phyloP scores from a whole-genome alignment of 2,888 invertebrate genomes.

The Muscina levida region DNA sequence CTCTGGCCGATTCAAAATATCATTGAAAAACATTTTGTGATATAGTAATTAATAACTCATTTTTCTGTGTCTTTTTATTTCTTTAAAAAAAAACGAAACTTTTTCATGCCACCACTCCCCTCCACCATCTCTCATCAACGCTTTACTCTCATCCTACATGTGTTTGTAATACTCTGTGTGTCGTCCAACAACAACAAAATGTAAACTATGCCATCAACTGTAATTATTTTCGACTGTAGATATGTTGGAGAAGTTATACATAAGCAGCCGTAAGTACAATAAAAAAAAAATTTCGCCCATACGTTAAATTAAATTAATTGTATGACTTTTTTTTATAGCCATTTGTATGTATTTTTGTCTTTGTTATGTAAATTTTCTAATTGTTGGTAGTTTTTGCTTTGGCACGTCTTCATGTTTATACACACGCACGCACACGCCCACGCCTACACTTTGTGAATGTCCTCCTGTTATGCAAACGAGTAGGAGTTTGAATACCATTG shows the following conservation, averaged over 20 bases:
- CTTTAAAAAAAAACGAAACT: constrained; percentile 22
- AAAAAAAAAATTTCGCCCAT: background rate
- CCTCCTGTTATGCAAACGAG: too few species aligned
- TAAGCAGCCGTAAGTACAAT: constrained; percentile 85
- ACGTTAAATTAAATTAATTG: background rate
- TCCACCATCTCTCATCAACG: constrained; percentile 42
- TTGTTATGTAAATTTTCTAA: background rate
- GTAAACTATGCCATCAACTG: constrained; percentile 66
- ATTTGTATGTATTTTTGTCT: background rate
- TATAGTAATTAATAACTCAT: constrained; percentile 43
- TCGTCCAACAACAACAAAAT: constrained; percentile 29
- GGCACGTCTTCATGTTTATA: too few species aligned
- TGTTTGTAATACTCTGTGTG: constrained; percentile 42
- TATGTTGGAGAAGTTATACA: constrained; percentile 87
- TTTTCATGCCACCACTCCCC: background rate
- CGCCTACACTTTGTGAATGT: too few species aligned
- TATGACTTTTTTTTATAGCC: background rate
- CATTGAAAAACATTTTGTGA: background rate
- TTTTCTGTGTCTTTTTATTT: constrained; percentile 56
- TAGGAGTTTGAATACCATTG: too few species aligned
- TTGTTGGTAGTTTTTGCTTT: too few species aligned
- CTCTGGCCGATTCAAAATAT: background rate
- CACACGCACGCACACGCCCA: too few species aligned
- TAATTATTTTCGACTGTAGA: constrained; percentile 78
- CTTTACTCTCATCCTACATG: constrained; percentile 49